Evolutionary conservation across 2,113 vertebrate species (phyloP).

Genomic region (Butorides virescens): DNA sequence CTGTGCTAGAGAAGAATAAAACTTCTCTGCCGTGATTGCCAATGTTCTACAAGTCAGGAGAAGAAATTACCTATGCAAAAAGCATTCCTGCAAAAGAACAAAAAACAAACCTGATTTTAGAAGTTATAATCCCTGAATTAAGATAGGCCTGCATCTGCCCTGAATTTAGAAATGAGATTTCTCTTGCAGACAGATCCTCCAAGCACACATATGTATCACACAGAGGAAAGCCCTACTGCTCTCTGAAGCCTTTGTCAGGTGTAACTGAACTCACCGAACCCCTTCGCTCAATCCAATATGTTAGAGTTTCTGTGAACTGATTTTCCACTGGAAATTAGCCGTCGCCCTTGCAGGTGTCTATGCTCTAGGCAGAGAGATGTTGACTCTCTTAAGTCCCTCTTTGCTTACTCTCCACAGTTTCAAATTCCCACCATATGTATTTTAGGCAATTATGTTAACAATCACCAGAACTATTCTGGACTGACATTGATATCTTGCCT

Average conservation of each 20-base stretch:
- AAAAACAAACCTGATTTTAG: background rate
- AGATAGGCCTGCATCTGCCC: fast-evolving
- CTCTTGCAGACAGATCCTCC: background rate
- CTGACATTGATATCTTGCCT: background rate
- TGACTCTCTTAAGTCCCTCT: background rate
- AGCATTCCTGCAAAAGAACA: background rate
- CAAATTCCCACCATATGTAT: background rate
- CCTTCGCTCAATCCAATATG: fast-evolving
- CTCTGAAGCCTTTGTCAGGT: background rate
- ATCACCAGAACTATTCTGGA: background rate
- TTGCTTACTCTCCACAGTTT: background rate
- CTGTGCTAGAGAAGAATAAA: fast-evolving
- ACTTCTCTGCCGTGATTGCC: background rate
- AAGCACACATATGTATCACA: fast-evolving
- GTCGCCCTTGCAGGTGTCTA: no score
- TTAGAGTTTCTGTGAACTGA: background rate
- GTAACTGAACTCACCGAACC: fast-evolving
- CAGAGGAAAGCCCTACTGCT: background rate
- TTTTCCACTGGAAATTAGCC: background rate
- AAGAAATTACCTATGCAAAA: background rate
- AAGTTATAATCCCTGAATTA: background rate
- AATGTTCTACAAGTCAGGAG: background rate
- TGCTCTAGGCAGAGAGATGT: background rate
- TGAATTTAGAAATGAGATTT: background rate
- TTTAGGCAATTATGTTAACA: background rate